Base-by-base conservation (phyloP, 2,797 vertebrate genomes). In the Bucorvus abyssinicus region DNA sequence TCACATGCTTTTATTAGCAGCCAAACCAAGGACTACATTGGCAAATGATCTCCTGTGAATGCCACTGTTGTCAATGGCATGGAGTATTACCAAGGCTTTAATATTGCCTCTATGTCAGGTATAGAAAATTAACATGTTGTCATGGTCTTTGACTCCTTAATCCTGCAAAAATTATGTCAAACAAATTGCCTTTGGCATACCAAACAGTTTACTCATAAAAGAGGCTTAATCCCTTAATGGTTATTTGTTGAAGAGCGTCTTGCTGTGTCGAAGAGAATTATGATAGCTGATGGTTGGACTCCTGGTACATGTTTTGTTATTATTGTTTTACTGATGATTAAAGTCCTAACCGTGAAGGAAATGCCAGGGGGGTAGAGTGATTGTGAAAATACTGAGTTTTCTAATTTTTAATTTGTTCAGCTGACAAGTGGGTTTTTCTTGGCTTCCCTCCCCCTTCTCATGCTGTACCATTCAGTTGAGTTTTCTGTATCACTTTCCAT, bases 131-230 rank as follows among this genome's bases (percentile, higher is more conserved):
- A 94, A 53, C 52, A 67, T 40, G 56, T 60, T 80, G 40, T 65
- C 77, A 93, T 75, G 77, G 77, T 91, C 78, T 95, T 74, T 4
- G 1, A 71, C 61, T 84, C 73, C 74, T 89, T 84, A 90, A 97
- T 88, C 68, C 55, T 45, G 53, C 30, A 84, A 84, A 97, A 97
- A 95, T 78, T 87, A 94, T 15, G 69, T 93, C 80, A 79, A 92
- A 94, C 36, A 86, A 95, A 81, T 29, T 76, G 89, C 52, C 76
- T 84, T 87, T 38, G 15, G 85, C 75, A 85, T 57, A 76, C 20
- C 67, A 93, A 96, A 95, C 87, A 94, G 91, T 89, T 95, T 97
- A 94, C 94, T 97, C 95, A 92, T 69, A 92, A 61, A 92, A 87
- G 56, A 84, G 65, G 59, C 77, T 96, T 96, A 93, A 95, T 95